Evolutionary conservation across 2,797 vertebrate species (phyloP).

Genomic region (Staurois parvus): DNA sequence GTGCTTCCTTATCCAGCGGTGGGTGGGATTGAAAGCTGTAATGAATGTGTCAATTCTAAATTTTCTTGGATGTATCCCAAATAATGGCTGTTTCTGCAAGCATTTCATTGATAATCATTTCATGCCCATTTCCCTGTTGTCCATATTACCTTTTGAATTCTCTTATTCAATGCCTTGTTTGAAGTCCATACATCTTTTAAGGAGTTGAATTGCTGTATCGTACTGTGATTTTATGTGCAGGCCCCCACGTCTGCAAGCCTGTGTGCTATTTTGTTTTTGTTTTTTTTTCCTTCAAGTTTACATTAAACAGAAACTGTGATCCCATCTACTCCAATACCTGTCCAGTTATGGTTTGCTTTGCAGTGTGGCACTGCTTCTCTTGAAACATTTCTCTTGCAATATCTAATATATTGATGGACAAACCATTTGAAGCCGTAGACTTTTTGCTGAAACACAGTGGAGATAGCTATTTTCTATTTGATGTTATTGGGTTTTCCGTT

Average conservation of each 20-base stretch:
- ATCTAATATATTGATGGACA: not conserved
- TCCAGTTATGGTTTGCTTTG: not conserved
- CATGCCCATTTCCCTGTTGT: not conserved
- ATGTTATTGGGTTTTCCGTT: not conserved
- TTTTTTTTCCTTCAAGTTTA: not conserved
- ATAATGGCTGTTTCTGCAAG: not conserved
- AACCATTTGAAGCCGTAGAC: not conserved
- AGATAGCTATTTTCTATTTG: not conserved
- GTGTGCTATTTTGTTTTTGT: not conserved
- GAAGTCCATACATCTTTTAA: not conserved
- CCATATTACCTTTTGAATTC: no score
- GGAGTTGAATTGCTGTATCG: not conserved
- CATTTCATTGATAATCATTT: not conserved
- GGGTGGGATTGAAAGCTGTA: not conserved
- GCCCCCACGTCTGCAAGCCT: not conserved
- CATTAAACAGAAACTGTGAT: not conserved
- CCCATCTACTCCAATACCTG: not conserved
- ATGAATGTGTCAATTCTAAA: not conserved
- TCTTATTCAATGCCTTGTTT: conserved; percentile 6
- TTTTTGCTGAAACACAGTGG: not conserved
- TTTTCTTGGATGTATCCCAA: not conserved
- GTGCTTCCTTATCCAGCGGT: not conserved
- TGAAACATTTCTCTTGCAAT: not conserved
- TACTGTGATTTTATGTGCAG: conserved; percentile 12
- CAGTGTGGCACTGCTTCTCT: not conserved